Conservation (phyloP, 2,888 invertebrate genomes). For the Papilio elwesi region DNA sequence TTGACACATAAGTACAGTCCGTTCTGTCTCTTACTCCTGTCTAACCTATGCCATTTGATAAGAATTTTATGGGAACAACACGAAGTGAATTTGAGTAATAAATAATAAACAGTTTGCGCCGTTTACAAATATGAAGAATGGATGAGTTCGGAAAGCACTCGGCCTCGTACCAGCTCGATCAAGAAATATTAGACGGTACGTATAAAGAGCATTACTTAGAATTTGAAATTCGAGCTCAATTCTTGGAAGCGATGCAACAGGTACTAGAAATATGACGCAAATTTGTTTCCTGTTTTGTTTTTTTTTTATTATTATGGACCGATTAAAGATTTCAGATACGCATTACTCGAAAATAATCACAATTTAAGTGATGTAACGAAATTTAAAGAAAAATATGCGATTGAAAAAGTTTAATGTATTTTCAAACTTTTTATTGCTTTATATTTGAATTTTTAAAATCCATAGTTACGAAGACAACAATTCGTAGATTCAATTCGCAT, state of each 20-base stretch:
- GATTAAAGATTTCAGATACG: conserved; percentile 10
- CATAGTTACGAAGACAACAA: background rate
- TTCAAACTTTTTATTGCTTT: conserved; percentile 4
- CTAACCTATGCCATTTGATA: conserved; percentile 43
- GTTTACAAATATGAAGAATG: conserved; percentile 81
- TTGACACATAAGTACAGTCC: conserved; percentile 40
- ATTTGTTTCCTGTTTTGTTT: conserved; percentile 50
- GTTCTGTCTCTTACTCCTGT: conserved; percentile 31
- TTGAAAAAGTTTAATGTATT: background rate
- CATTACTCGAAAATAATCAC: background rate
- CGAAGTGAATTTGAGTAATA: conserved; percentile 58
- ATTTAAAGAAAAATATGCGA: background rate
- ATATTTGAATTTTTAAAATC: background rate
- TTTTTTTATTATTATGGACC: conserved; percentile 36
- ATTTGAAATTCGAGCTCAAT: conserved; percentile 49
- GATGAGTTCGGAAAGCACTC: conserved; percentile 79
- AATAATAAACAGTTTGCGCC: conserved; percentile 62
- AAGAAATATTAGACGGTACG: conserved; percentile 78
- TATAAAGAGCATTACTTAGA: conserved; percentile 33
- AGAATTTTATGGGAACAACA: conserved; percentile 53
- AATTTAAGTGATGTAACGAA: conserved; percentile 28
- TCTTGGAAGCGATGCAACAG: conserved; percentile 59
- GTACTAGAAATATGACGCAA: conserved; percentile 62
- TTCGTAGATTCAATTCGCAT: background rate
- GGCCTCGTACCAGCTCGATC: conserved; percentile 77